Conservation (phyloP, 37 sponge, comb jelly and placozoan species). For the Amphimedon queenslandica region DNA sequence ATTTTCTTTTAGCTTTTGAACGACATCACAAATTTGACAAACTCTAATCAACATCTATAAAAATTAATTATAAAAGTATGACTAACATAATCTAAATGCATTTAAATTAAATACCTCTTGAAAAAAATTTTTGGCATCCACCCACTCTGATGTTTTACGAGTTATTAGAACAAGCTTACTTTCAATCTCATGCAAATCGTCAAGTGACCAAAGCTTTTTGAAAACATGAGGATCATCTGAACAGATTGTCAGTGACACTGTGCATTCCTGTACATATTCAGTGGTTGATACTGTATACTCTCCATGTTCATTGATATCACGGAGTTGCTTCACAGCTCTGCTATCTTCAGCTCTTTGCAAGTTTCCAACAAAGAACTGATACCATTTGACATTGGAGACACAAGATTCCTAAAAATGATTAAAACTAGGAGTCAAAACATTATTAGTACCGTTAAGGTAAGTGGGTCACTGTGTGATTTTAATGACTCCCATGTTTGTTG, state of each 20-base stretch:
- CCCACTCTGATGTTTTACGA: conserved; percentile 33
- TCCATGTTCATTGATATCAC: background rate
- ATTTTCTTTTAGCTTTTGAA: background rate
- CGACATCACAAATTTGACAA: background rate
- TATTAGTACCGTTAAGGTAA: too few relatives aligned
- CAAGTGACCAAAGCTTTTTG: conserved; percentile 16
- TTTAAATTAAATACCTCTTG: conserved; percentile 33
- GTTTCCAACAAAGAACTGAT: background rate
- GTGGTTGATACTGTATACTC: background rate
- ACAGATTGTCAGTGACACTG: background rate
- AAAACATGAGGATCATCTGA: background rate
- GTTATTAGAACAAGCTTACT: conserved; percentile 67
- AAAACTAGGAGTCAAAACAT: too few relatives aligned
- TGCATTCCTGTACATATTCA: background rate
- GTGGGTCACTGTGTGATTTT: background rate
- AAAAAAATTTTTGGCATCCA: conserved; percentile 26
- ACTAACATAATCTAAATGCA: background rate
- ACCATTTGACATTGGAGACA: background rate
- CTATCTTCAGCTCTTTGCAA: background rate
- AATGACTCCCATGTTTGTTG: background rate
- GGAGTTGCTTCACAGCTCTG: background rate
- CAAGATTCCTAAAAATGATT: too few relatives aligned
- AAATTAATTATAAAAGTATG: background rate
- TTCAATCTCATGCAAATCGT: conserved; percentile 58
- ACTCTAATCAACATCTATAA: background rate